Evolutionary conservation across 2,113 vertebrate genomes (phyloP), one percentile per base, ranked within the genome.

Genomic region (Gnathonemus longibarbis): DNA sequence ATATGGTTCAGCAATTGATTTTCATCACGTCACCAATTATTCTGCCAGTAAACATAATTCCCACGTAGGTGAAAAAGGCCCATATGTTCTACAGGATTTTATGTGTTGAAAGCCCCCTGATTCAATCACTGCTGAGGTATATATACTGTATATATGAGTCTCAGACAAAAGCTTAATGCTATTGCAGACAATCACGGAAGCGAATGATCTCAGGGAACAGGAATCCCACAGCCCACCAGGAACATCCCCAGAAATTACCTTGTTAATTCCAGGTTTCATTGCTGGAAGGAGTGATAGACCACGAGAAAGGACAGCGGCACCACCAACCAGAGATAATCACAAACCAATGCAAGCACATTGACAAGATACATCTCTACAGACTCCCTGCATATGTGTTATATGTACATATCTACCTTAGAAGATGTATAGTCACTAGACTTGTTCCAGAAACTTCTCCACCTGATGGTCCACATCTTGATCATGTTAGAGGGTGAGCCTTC

Each of bases 381-480:
- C 5, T 77, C 45, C 11, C 46, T 84, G 45, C 7, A n/a, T 48
- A 84, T 87, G 7, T 87, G 35, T 15, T 87, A n/a, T 46, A 45
- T 9, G 24, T 86, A 86, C 21, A 48, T n/a, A 50, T 49, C 19
- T 87, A 87, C 85, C 85, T 87, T 87, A 87, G 85, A 56, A 53
- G 46, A n/a, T 1, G n/a, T 42, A 53, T 52, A 35, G 27, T 87
- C 49, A 27, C 35, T 27, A 35, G 85, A 35, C 31, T 7, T 35
- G n/a, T 50, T 56, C 50, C 49, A 87, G 49, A 87, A 52, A 27
- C 6, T 53, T 31, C 27, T 87, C 85, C 11, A 17, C 17, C 31
- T 87, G 85, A 87, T 35, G 50, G 85, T 53, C 85, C 85, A 53
- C 85, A 87, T 87, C 85, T 35, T 53, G 50, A 56, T 87, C 85